Evolutionary conservation across 2,797 vertebrate genomes (phyloP).

Genomic region (Acanthurus leucopareius): DNA sequence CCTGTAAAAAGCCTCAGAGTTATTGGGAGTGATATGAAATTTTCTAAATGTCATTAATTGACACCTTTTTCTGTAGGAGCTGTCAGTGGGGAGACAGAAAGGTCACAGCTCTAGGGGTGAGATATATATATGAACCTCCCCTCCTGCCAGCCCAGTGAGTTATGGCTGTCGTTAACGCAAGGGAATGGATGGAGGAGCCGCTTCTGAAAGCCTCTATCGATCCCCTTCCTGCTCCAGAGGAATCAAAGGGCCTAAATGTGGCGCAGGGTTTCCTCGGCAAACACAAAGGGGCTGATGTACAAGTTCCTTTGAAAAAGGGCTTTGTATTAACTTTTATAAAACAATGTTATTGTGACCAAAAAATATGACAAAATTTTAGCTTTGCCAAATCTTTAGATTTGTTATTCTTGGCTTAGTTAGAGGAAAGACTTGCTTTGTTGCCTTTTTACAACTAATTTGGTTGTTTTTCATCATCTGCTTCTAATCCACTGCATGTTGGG

Average conservation of each 20-base stretch:
- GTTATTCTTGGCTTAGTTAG: neutral
- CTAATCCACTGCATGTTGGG: neutral
- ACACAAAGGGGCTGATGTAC: conserved; percentile 51
- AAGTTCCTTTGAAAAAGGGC: conserved; percentile 25
- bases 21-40: conserved; percentile 87
- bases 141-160: conserved; percentile 80
- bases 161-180: conserved; percentile 87
- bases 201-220: conserved; percentile 85
- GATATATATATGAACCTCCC: conserved; percentile 83
- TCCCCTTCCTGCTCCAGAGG: conserved; percentile 75
- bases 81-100: conserved; percentile 86
- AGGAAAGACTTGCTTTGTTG: neutral
- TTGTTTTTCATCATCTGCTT: neutral
- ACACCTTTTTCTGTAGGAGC: conserved; percentile 86
- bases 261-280: conserved; percentile 65
- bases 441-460: neutral
- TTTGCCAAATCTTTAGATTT: neutral
- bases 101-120: conserved; percentile 84
- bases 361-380: neutral
- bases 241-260: conserved; percentile 70
- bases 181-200: conserved; percentile 84
- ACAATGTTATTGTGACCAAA: neutral
- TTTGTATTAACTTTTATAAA: neutral
- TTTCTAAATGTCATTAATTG: conserved; percentile 90
- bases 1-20: conserved; percentile 84